Evolutionary conservation across 2,113 vertebrate species (phyloP).

Genomic region (Trochalopteron elliotii): DNA sequence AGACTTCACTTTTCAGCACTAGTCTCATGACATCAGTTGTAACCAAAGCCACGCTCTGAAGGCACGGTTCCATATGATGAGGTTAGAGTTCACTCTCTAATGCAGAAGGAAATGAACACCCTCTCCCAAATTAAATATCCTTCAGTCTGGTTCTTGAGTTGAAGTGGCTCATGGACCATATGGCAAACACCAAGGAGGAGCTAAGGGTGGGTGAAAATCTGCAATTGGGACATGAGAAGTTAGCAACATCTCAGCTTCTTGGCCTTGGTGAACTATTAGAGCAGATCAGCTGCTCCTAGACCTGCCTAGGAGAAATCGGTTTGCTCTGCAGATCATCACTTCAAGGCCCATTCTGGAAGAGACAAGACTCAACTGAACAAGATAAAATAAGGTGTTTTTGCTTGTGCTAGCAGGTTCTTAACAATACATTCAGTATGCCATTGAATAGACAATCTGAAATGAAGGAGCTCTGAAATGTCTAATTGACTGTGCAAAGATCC

Average conservation of each 20-base stretch:
- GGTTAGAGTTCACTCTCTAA: not conserved
- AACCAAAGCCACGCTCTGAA: not conserved
- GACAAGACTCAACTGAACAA: not conserved
- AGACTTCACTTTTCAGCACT: not conserved
- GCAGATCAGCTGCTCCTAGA: not conserved
- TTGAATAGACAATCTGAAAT: not conserved
- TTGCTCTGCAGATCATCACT: not conserved
- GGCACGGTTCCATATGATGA: not conserved
- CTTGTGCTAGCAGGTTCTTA: constrained; percentile 14
- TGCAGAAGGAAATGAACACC: not conserved
- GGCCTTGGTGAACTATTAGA: not conserved
- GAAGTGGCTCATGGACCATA: not conserved
- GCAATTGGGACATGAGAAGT: not conserved
- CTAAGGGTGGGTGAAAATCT: not conserved
- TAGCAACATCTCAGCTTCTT: not conserved
- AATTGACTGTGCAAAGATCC: not conserved
- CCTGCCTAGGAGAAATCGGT: not conserved
- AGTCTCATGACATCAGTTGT: not conserved
- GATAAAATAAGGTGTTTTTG: constrained; percentile 29
- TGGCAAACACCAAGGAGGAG: not conserved
- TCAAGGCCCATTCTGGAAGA: constrained; percentile 34
- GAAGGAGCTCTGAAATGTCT: not conserved
- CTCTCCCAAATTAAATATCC: not conserved
- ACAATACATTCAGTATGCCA: not conserved
- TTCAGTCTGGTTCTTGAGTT: not conserved